Percentiles rank a stretch among this genome's conserved stretches.
Conservation (phyloP, 2,113 vertebrate genomes). For the Centropus bengalensis region DNA sequence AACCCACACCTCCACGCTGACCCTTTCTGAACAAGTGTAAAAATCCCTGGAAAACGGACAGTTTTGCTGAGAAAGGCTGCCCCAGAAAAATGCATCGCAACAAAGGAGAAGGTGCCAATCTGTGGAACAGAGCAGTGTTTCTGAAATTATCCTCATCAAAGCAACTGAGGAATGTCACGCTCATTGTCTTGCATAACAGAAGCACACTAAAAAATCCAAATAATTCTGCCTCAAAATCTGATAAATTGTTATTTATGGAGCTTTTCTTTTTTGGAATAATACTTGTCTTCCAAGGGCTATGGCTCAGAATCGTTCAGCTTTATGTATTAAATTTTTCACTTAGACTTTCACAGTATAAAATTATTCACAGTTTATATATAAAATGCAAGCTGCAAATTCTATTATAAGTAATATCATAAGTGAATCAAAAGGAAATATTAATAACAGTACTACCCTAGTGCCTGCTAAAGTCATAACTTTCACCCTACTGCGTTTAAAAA, state of each 20-base stretch:
- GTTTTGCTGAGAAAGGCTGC: constrained; percentile 5
- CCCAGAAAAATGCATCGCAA: not conserved
- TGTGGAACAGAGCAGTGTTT: constrained; percentile 36
- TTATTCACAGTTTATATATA: constrained; percentile 8
- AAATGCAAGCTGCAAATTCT: constrained; percentile 39
- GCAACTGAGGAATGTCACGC: constrained; percentile 18
- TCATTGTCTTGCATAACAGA: constrained; percentile 40
- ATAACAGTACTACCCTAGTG: not conserved
- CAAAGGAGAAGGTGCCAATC: constrained; percentile 50
- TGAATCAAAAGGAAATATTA: constrained; percentile 46
- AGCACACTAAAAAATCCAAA: constrained; percentile 40
- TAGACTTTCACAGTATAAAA: not conserved
- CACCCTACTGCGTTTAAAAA: constrained; percentile 22
- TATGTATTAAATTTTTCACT: not conserved
- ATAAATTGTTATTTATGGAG: constrained; percentile 8
- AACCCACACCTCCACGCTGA: not conserved
- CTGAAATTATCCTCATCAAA: constrained; percentile 56
- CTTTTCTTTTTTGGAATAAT: not conserved
- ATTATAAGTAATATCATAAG: constrained; percentile 12
- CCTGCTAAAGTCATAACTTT: constrained; percentile 34
- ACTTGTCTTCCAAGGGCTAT: not conserved
- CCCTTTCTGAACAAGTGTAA: not conserved
- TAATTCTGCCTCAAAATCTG: constrained; percentile 26
- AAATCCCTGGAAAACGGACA: constrained; percentile 6
- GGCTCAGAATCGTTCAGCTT: not conserved